A percentile compares a stretch with the other conserved stretches of the same genome.
Evolutionary conservation across 2,797 vertebrate species (phyloP).

Genomic region (Pangasius macronema): DNA sequence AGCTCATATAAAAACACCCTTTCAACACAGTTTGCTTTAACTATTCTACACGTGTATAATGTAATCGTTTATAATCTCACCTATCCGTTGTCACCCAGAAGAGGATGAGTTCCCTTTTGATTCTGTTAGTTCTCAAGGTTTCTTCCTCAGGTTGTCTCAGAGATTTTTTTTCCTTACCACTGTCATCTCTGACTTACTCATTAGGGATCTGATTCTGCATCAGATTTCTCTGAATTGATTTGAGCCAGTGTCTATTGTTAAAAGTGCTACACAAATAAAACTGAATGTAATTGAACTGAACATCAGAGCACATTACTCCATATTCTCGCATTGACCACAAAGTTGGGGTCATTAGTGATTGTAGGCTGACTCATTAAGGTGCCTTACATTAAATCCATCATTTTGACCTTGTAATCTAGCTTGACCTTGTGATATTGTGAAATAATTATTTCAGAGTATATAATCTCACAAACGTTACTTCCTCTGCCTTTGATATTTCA

Average conservation of each 20-base stretch:
- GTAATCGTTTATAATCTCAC: background rate
- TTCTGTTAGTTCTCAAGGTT: background rate
- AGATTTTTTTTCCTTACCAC: too few relatives aligned
- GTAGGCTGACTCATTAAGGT: background rate
- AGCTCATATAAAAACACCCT: background rate
- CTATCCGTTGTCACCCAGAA: background rate
- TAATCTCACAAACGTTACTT: background rate
- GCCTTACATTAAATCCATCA: background rate
- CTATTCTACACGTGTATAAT: background rate
- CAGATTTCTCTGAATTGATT: slow-evolving; percentile 4
- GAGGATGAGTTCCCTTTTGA: background rate
- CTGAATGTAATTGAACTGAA: background rate
- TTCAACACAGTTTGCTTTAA: background rate
- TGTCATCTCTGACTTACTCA: background rate
- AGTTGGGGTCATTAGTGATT: background rate
- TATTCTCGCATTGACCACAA: background rate
- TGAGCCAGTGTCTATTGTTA: background rate
- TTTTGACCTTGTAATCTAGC: background rate
- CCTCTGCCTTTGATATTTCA: background rate
- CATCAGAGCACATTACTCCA: background rate
- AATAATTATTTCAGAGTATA: background rate
- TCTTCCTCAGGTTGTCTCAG: background rate
- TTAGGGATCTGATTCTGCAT: background rate
- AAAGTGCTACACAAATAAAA: background rate
- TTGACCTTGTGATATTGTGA: background rate